These are phyloP conservation scores for Phrixothrix hirtus DNA, from an alignment of 2,888 invertebrate species.

Conservation along the genomic window DNA sequence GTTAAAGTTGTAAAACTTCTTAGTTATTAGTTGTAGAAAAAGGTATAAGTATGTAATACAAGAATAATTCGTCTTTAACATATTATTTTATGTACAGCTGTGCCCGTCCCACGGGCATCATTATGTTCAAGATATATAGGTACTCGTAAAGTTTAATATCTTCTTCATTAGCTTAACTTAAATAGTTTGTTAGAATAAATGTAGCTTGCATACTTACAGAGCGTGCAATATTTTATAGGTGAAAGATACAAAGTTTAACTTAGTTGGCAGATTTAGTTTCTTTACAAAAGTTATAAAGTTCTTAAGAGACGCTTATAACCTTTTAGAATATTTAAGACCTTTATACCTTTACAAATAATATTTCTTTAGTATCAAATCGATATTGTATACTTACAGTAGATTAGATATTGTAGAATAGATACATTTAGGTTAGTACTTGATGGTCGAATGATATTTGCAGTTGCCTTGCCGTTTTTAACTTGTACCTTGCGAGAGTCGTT, in stretches of 20 bases:
- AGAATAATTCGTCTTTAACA: conserved; percentile 25
- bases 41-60: conserved; percentile 20
- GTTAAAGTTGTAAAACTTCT: neutral
- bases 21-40: conserved; percentile 15
- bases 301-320: conserved; percentile 26
- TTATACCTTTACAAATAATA: conserved; percentile 16
- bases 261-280: conserved; percentile 38
- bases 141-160: conserved; percentile 36
- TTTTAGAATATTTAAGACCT: conserved; percentile 31
- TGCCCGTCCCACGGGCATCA: conserved; percentile 33
- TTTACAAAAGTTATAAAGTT: conserved; percentile 32
- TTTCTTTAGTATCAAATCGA: neutral
- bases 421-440: conserved; percentile 14
- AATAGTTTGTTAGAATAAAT: conserved; percentile 38
- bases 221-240: conserved; percentile 37
- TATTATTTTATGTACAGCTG: conserved; percentile 32
- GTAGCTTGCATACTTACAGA: conserved; percentile 37
- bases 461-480: conserved; percentile 24
- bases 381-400: neutral
- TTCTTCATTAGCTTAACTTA: conserved; percentile 36
- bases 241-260: conserved; percentile 35
- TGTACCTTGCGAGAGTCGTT: conserved; percentile 15
- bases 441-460: conserved; percentile 41
- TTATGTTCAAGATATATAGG: conserved; percentile 36
- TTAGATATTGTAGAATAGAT: conserved; percentile 1